A percentile compares a stretch with the other conserved stretches of the same genome.
Evolutionary conservation across 2,888 invertebrate species (phyloP).

Genomic region (Rhagophthalmus giganteus): DNA sequence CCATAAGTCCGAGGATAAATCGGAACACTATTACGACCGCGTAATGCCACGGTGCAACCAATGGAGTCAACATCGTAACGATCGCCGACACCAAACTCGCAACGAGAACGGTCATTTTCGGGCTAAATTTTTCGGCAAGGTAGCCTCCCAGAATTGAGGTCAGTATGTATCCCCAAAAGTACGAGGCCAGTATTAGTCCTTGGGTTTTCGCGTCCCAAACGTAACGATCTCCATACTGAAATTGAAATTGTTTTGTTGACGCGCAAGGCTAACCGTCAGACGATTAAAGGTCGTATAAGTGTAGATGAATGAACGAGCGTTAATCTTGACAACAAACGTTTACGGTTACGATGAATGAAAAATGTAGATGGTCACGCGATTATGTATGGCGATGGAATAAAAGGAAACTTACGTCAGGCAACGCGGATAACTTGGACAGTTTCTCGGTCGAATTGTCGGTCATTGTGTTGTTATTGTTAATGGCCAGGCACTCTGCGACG

Average conservation of each 20-base stretch:
- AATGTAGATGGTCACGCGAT: no score
- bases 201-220: constrained; percentile 66
- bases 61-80: constrained; percentile 64
- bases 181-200: constrained; percentile 66
- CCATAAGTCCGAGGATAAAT: constrained; percentile 65
- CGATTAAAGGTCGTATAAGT: no score
- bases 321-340: no score
- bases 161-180: constrained; percentile 71
- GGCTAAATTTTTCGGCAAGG: constrained; percentile 67
- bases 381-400: neutral
- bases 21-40: constrained; percentile 61
- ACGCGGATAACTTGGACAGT: constrained; percentile 28
- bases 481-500: constrained; percentile 31
- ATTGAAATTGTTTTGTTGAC: no score
- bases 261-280: no score
- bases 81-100: constrained; percentile 59
- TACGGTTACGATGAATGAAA: no score
- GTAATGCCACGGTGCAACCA: constrained; percentile 62
- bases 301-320: no score
- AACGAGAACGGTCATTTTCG: constrained; percentile 62
- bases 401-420: constrained; percentile 34
- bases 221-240: constrained; percentile 57
- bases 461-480: constrained; percentile 20
- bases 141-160: constrained; percentile 68
- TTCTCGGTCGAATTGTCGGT: no score